phyloP scores from a whole-genome alignment of 2,888 invertebrate species.

The Resseliella maxima region DNA sequence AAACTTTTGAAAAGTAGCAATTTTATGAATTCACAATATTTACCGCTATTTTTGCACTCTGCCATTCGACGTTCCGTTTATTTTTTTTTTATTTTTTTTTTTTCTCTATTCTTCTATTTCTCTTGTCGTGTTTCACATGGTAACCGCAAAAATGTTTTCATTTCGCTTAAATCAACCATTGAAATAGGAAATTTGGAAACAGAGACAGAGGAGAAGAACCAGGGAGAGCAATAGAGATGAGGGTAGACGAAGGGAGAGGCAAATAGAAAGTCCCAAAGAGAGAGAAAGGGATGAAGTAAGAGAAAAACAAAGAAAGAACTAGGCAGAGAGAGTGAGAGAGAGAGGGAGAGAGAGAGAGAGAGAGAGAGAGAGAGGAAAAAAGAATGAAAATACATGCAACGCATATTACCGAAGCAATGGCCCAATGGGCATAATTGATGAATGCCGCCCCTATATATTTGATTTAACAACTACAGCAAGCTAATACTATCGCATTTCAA shows the following conservation, averaged over 20 bases:
- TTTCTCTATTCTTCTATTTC: neutral
- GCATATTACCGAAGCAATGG: neutral
- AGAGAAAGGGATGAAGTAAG: no score
- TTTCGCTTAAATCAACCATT: no score
- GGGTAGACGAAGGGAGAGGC: no score
- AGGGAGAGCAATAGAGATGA: no score
- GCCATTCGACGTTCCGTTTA: neutral
- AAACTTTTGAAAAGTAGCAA: neutral
- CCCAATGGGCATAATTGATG: slow-evolving; percentile 1
- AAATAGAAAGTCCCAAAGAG: no score
- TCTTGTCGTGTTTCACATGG: neutral
- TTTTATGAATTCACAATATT: slow-evolving; percentile 22
- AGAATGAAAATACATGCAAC: no score
- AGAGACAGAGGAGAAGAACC: no score
- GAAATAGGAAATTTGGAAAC: no score
- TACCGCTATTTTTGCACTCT: neutral
- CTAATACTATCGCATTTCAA: neutral
- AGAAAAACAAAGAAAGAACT: no score
- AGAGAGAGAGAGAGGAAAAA: no score
- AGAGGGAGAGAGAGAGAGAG: no score
- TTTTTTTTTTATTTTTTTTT: neutral
- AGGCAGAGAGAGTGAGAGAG: no score
- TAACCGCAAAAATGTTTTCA: neutral
- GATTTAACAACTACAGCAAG: neutral
- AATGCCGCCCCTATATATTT: neutral